phyloP scores from a whole-genome alignment of 2,888 invertebrate genomes.

The Acronicta alni region DNA sequence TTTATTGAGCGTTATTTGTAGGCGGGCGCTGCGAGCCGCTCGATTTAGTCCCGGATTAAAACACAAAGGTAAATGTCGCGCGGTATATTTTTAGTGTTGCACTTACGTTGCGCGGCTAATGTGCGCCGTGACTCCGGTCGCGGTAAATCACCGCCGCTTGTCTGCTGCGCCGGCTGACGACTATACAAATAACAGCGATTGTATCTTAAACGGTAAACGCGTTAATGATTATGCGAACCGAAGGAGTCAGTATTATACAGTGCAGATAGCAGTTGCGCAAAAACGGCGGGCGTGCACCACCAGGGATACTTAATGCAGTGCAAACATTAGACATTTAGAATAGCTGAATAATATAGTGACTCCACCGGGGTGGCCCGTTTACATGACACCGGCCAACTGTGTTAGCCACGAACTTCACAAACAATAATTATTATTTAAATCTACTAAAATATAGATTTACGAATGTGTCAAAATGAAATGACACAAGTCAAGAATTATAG shows the following conservation, averaged over 20 bases:
- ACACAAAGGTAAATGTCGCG: conserved; percentile 80
- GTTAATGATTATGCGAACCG: conserved; percentile 23
- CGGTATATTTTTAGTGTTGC: conserved; percentile 69
- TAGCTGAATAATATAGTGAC: conserved; percentile 33
- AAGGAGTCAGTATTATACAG: conserved; percentile 17
- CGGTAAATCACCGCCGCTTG: conserved; percentile 53
- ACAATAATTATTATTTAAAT: no score
- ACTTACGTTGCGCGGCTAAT: conserved; percentile 61
- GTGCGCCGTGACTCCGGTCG: conserved; percentile 58
- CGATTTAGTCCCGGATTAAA: conserved; percentile 69
- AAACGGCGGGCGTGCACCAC: conserved; percentile 21
- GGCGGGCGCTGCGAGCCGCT: conserved; percentile 58
- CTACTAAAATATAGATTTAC: no score
- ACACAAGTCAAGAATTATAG: no score
- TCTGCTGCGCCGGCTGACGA: conserved; percentile 6
- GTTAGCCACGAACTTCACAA: neutral
- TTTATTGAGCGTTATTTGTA: conserved; percentile 73
- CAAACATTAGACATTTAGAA: conserved; percentile 41
- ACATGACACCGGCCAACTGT: conserved; percentile 23
- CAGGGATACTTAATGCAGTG: conserved; percentile 48
- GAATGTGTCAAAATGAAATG: no score
- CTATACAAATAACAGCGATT: conserved; percentile 34
- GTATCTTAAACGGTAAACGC: conserved; percentile 36
- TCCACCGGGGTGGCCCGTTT: conserved; percentile 17
- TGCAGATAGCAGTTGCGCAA: conserved; percentile 20